Base-by-base conservation (phyloP, 1,140 invertebrate genomes). In the Caerostris extrusa region DNA sequence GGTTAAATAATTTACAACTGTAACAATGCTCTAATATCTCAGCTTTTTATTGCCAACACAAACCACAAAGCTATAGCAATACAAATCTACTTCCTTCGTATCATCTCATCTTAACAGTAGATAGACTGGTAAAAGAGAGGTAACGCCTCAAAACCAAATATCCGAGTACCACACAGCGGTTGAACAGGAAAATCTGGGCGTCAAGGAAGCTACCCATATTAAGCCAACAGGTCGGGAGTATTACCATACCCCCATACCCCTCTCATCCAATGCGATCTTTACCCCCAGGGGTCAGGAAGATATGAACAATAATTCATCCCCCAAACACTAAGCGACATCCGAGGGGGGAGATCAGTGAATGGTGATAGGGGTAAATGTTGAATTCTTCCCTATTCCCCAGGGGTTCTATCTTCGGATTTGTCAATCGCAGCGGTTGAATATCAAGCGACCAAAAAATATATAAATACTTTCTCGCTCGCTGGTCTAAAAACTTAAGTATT, bases 251-350 rank as follows among this genome's bases (percentile, higher is more conserved):
- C 56, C 57, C 83, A 57, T 19, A 58, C 71, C 71, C 8, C 88
- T 85, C 58, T 90, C 93, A 58, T 81, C 67, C 93, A 4, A 34
- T 34, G 7, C 71, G 93, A 90, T 94, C 88, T 94, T 85, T 90
- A 90, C 87, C 71, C 93, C 93, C 34, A 64, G 77, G 86, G 92
- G 85, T 83, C 85, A 64, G 69, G 57, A 55, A 90, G 87, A 94
- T 94, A 94, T 94, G 93, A 94, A 94, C 93, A 90, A 94, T 94
- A 94, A 94, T 94, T 94, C 93, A 94, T 90, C 56, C 87, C 81
- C 69, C 58, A 67, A 81, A 81, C 92, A 82, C 92, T 93, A 81
- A 93, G 86, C 58, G 92, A 93, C 61, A 93, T 93, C 91, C 60
- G 19, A 61, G 53, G 57, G 83, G 91, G 83, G 50, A 53, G n/a